Base-by-base conservation (phyloP, 2,797 vertebrate species). In the Monodelphis domestica region DNA sequence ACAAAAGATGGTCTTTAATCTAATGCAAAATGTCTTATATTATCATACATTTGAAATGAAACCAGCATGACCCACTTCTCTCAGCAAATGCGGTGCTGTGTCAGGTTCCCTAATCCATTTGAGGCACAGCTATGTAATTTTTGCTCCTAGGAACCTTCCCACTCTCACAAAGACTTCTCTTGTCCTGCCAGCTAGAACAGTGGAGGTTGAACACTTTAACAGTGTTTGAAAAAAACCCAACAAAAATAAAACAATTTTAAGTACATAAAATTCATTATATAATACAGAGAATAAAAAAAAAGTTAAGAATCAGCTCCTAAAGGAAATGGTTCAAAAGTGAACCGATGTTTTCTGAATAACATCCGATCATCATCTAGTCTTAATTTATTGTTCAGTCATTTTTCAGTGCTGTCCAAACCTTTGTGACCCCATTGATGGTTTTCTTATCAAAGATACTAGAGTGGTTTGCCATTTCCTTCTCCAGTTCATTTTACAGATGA, bases 21-120 rank as follows among this genome's bases (percentile, higher is more conserved):
- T 55, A 54, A n/a, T 90, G 45, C 4, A 92, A 15, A 53, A 78
- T 91, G 9, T 53, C 30, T 38, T 91, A 21, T 50, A 95, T 54
- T 50, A 56, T 12, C 91, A 88, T 88, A 2, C 91, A 92, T 84
- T 88, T 91, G 50, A 91, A 96, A 93, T 94, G 91, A 95, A 96
- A 90, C 4, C n/a, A 94, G 4, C 26, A 1, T 33, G 15, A 55
- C 26, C 3, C 28, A 50, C 54, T 96, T 96, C 84, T 88, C 12
- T 70, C 26, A 90, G 29, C 90, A 84, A 91, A 88, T 6, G 94
- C 78, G 88, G 1, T 14, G 88, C 51, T 11, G 55, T 12, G 21
- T 95, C 88, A 94, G 45, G 78, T 90, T 95, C 55, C 90, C 57
- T 89, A 78, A 89, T 63, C 38, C 45, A 33, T 1, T 84, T 33